Base-by-base conservation (phyloP, 1,140 invertebrate species). In the Pseudoatta argentina region DNA sequence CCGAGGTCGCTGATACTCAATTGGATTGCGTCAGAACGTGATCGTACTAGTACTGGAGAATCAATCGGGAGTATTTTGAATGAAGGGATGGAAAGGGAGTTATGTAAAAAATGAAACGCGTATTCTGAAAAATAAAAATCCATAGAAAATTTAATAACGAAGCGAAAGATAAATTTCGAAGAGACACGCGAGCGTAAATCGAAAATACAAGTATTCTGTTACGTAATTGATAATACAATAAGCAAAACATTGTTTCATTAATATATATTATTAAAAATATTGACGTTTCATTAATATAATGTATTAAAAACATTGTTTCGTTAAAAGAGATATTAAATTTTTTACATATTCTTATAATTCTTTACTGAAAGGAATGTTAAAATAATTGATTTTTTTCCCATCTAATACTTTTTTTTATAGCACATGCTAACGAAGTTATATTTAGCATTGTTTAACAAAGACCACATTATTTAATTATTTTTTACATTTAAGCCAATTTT, bases 11-110 rank as follows among this genome's bases (percentile, higher is more conserved):
- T 61, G 79, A 59, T 61, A 39, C 24, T 44, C n/a, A 27, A 59
- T 63, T 10, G 24, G n/a, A 59, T 75, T 83, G 39, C 39, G 39
- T 83, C 79, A 63, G 21, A 51, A 63, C 55, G 16, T 61, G n/a
- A 34, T 61, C 30, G 44, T 34, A 55, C 78, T 14, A 21, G 57
- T 44, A 44, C 39, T 44, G 39, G 39, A 39, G 34, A 39, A 39
- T 79, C 34, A 30, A 75, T 73, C 8, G 4, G 24, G 12, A 61
- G 16, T 82, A 51, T 16, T 61, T 51, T 55, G 59, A 57, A 57
- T 55, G 14, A 24, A 7, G 3, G 14, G 12, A 1, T 24, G 14
- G 34, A 3, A 18, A 7, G 14, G 8, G 16, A 14, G n/a, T 8
- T 16, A 34, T 21, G 53, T 30, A 44, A 4, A 44, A 81, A 14